Percentiles rank a stretch among this genome's conserved stretches.
phyloP scores from a whole-genome alignment of 2,888 invertebrate species.

The Anthophora plumipes region DNA sequence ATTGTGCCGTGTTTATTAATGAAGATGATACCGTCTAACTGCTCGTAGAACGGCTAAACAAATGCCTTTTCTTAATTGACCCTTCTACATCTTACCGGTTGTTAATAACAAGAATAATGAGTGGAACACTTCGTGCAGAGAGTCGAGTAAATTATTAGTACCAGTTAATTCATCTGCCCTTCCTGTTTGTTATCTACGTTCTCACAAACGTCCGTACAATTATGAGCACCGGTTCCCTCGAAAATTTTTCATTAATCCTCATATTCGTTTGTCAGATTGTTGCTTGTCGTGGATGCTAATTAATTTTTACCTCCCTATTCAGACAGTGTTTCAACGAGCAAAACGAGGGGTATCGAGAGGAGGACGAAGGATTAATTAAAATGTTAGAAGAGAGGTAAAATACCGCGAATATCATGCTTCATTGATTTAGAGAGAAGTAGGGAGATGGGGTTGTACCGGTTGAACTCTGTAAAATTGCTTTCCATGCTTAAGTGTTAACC shows the following conservation, averaged over 20 bases:
- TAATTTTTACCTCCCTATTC: conserved; percentile 6
- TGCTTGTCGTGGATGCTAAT: not conserved
- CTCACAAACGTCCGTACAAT: not conserved
- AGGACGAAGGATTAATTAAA: not conserved
- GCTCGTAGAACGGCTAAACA: not conserved
- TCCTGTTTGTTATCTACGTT: not conserved
- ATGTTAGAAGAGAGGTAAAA: not conserved
- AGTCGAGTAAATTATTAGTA: not conserved
- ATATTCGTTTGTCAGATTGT: not conserved
- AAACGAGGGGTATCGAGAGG: no score
- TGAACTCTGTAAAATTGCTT: no score
- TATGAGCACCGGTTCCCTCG: not conserved
- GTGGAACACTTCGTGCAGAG: not conserved
- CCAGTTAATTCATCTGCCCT: not conserved
- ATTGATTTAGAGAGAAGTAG: no score
- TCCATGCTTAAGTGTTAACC: no score
- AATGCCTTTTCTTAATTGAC: conserved; percentile 6
- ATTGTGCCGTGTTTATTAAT: conserved; percentile 30
- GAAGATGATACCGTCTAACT: not conserved
- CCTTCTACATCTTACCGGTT: not conserved
- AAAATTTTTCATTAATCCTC: not conserved
- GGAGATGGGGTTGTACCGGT: no score
- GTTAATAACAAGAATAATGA: no score
- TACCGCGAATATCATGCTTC: not conserved
- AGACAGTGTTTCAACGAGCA: no score